A percentile compares a stretch with the other conserved stretches of the same genome.
These are phyloP conservation scores for Archips xylosteana DNA, from an alignment of 2,888 invertebrate species.

Conservation along the genomic window DNA sequence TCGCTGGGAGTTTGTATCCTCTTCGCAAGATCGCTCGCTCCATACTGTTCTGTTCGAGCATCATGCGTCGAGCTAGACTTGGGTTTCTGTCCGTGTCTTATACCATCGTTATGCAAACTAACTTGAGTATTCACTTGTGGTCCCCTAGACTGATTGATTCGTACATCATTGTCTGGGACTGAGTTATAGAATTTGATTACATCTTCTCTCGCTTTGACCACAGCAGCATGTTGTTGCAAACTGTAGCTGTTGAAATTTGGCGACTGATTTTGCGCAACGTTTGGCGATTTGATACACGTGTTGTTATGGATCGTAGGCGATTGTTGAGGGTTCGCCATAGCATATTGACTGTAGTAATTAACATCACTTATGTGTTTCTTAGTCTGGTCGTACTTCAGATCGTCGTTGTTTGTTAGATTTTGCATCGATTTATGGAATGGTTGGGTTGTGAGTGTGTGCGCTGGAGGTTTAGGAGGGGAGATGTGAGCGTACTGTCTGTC, in stretches of 20 bases:
- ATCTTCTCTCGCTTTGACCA: conserved; percentile 8
- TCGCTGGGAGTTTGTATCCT: conserved; percentile 4
- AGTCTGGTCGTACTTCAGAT: conserved; percentile 9
- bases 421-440: conserved; percentile 34
- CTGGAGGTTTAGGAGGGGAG: conserved; percentile 23
- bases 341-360: conserved; percentile 14
- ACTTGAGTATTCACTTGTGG: conserved; percentile 12
- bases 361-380: conserved; percentile 20
- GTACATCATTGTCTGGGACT: conserved; percentile 1
- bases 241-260: conserved; percentile 40
- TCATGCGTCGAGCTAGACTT: conserved; percentile 16
- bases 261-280: conserved; percentile 30
- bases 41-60: conserved; percentile 2
- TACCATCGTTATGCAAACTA: conserved; percentile 9
- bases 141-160: not conserved
- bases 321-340: conserved; percentile 9
- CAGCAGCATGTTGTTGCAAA: conserved; percentile 4
- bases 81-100: conserved; percentile 8
- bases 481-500: conserved; percentile 1
- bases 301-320: conserved; percentile 19
- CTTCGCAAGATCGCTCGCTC: conserved; percentile 11
- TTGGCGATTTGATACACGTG: conserved; percentile 38
- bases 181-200: conserved; percentile 3
- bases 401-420: conserved; percentile 21
- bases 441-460: not conserved